Conservation (phyloP, 2,888 invertebrate species). For the Tenthredo livida region DNA sequence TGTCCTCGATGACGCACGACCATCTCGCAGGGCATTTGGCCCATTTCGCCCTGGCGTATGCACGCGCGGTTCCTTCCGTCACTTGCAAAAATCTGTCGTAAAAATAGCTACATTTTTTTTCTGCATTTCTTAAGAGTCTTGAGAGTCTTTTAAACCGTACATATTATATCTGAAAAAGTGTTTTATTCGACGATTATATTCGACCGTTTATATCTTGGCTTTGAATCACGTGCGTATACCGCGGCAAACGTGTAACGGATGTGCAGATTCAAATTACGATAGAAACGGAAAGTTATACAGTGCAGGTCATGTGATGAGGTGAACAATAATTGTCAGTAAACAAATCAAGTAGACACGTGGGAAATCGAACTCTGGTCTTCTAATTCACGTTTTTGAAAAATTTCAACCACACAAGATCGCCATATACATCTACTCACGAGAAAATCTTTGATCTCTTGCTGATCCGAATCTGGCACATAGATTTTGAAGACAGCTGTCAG, state of each 20-base stretch:
- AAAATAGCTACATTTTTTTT: not conserved
- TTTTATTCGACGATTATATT: not conserved
- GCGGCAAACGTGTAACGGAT: not conserved
- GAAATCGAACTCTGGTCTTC: not conserved
- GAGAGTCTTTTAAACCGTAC: not conserved
- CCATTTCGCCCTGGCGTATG: slow-evolving; percentile 49
- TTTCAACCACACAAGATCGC: not conserved
- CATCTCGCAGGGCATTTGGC: slow-evolving; percentile 54
- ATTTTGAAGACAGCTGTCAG: not conserved
- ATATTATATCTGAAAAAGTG: not conserved
- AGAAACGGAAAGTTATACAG: not conserved
- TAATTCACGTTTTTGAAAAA: not conserved
- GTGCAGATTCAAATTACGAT: not conserved
- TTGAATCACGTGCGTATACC: not conserved
- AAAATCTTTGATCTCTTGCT: not conserved
- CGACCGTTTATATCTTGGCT: not conserved
- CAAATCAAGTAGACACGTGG: not conserved
- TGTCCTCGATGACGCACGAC: slow-evolving; percentile 68
- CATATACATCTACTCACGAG: not conserved
- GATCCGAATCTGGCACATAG: not conserved
- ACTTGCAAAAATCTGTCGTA: not conserved
- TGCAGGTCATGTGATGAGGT: not conserved
- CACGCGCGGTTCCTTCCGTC: slow-evolving; percentile 6
- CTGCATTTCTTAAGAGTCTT: not conserved
- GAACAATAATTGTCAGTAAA: not conserved